These are phyloP conservation scores for Parnassius apollo DNA, from an alignment of 2,888 invertebrate genomes.

Conservation along the genomic window DNA sequence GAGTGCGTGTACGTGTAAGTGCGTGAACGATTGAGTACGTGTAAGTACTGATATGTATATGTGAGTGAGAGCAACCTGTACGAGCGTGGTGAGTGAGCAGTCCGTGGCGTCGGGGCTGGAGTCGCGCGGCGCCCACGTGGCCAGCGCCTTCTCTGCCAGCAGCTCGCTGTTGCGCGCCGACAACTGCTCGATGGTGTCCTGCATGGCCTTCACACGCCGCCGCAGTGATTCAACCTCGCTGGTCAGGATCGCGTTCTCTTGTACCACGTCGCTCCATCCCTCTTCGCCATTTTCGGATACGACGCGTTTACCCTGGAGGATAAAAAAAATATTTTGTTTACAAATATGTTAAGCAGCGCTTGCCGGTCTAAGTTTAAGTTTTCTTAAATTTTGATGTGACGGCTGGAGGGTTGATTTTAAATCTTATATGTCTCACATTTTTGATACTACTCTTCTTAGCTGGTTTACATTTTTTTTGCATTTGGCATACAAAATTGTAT, in stretches of 20 bases:
- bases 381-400: no score
- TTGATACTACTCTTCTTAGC: no score
- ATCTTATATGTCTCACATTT: no score
- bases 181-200: constrained; percentile 94
- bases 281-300: constrained; percentile 93
- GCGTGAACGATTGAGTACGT: no score
- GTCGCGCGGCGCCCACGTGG: constrained; percentile 80
- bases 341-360: no score
- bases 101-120: constrained; percentile 63
- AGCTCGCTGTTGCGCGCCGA: constrained; percentile 91
- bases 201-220: constrained; percentile 95
- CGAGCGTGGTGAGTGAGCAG: constrained; percentile 66
- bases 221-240: constrained; percentile 93
- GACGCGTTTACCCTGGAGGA: constrained; percentile 89
- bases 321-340: background rate
- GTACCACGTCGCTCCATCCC: constrained; percentile 95
- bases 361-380: no score
- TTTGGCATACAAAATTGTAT: no score
- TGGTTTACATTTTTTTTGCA: no score
- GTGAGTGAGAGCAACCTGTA: constrained; percentile 67
- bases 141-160: constrained; percentile 88
- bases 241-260: constrained; percentile 96
- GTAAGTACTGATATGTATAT: no score
- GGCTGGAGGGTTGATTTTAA: no score
- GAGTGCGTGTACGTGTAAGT: no score